These are phyloP conservation scores for Vanessa atalanta DNA, from an alignment of 1,140 invertebrate species.

Conservation along the genomic window DNA sequence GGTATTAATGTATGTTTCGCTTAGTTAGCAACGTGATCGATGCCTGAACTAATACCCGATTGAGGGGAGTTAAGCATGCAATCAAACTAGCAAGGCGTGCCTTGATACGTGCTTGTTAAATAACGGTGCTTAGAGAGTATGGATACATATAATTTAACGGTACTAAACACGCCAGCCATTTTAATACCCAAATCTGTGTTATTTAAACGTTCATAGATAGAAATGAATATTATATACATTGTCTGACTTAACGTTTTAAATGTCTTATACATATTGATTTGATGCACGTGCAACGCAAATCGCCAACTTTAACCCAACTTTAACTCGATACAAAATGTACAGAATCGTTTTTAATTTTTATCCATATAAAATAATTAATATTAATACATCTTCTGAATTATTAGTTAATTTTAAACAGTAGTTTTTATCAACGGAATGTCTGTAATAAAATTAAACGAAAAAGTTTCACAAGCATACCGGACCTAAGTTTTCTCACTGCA, in stretches of 20 bases:
- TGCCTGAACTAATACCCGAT: constrained; percentile 34
- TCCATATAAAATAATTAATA: no score
- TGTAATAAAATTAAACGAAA: background rate
- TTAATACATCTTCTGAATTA: no score
- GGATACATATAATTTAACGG: constrained; percentile 21
- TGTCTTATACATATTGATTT: background rate
- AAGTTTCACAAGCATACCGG: background rate
- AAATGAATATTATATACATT: background rate
- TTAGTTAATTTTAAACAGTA: no score
- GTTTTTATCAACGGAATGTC: background rate
- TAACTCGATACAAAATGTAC: no score
- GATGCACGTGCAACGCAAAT: no score
- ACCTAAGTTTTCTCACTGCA: no score
- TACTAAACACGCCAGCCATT: constrained; percentile 2
- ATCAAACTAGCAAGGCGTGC: constrained; percentile 47
- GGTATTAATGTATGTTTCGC: constrained; percentile 31
- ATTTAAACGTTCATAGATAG: background rate
- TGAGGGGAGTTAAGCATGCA: constrained; percentile 38
- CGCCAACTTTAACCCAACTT: no score
- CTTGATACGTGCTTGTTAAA: constrained; percentile 43
- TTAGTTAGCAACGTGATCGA: constrained; percentile 44
- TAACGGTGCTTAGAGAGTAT: constrained; percentile 25
- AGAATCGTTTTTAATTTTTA: no score
- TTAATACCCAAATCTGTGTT: constrained; percentile 8
- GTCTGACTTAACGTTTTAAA: no score